These are phyloP conservation scores for Lynx canadensis DNA, from an alignment of 2,113 vertebrate genomes.

Conservation along the genomic window DNA sequence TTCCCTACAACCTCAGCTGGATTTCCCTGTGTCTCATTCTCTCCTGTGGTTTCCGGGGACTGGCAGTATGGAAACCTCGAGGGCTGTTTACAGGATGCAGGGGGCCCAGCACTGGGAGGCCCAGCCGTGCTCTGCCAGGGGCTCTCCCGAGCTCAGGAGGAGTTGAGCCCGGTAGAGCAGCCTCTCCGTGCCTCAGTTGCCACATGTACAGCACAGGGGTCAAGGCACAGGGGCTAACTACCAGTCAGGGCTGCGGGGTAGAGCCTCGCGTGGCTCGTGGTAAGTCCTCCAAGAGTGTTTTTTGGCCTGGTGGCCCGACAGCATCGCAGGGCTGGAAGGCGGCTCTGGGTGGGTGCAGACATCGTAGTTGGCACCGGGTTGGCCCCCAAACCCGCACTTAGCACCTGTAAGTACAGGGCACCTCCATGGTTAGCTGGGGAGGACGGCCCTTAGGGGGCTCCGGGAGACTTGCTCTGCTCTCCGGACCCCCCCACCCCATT, in stretches of 20 bases:
- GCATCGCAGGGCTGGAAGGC: not conserved
- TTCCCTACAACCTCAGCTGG: not conserved
- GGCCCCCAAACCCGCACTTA: not conserved
- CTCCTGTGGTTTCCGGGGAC: not conserved
- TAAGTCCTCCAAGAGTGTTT: not conserved
- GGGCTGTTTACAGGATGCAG: not conserved
- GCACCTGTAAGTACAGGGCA: not conserved
- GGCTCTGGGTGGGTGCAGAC: not conserved
- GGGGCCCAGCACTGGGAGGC: not conserved
- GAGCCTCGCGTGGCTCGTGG: not conserved
- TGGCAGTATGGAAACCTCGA: not conserved
- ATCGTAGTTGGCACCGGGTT: not conserved
- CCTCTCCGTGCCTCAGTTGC: not conserved
- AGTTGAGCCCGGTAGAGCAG: not conserved
- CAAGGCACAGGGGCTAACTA: not conserved
- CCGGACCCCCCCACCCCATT: rapidly evolving
- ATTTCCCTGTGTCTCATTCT: not conserved
- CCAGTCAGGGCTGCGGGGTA: rapidly evolving
- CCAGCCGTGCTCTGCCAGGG: rapidly evolving
- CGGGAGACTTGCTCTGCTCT: not conserved
- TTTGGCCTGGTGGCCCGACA: rapidly evolving
- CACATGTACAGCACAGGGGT: not conserved
- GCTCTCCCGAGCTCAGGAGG: not conserved
- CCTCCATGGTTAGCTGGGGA: not conserved
- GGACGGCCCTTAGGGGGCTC: rapidly evolving